These are phyloP conservation scores for Oryzias curvinotus DNA, from an alignment of 2,113 vertebrate species.

Conservation along the genomic window DNA sequence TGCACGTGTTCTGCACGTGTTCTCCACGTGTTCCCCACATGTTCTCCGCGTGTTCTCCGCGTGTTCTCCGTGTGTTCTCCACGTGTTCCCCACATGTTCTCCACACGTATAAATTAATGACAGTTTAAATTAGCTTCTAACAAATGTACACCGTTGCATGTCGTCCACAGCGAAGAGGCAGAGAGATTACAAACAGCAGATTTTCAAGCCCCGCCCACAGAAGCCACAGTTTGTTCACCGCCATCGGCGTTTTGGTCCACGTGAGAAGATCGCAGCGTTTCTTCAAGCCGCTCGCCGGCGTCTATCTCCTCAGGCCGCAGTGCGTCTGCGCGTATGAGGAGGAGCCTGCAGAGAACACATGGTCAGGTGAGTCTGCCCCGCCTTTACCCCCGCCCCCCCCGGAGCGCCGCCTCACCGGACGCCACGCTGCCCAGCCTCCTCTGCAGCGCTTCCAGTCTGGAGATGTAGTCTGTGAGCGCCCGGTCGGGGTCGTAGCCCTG, in stretches of 20 bases:
- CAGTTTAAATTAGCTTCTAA: slow-evolving; percentile 96
- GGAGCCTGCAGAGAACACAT: slow-evolving; percentile 74
- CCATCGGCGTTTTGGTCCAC: slow-evolving; percentile 85
- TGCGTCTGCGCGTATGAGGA: slow-evolving; percentile 84
- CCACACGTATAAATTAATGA: slow-evolving; percentile 95
- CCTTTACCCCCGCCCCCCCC: too few species aligned
- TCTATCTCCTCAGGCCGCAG: slow-evolving; percentile 89
- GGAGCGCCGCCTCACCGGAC: slow-evolving; percentile 77
- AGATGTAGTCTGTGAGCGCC: slow-evolving; percentile 93
- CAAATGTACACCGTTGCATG: slow-evolving; percentile 89
- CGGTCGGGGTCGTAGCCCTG: slow-evolving; percentile 95
- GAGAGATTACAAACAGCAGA: slow-evolving; percentile 82
- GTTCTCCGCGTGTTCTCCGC: slow-evolving; percentile 13
- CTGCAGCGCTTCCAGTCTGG: slow-evolving; percentile 91
- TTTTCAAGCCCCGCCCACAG: slow-evolving; percentile 79
- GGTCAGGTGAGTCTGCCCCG: background rate
- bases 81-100: slow-evolving; percentile 74
- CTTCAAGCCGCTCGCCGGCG: slow-evolving; percentile 69
- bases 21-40: slow-evolving; percentile 75
- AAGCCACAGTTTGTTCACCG: slow-evolving; percentile 65
- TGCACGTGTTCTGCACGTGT: slow-evolving; percentile 66
- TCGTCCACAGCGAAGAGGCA: slow-evolving; percentile 78
- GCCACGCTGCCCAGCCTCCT: slow-evolving; percentile 89
- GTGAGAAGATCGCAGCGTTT: slow-evolving; percentile 75
- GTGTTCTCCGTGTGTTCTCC: slow-evolving; percentile 34